Conservation (phyloP, 2,113 vertebrate genomes). For the Reinhardtius hippoglossoides region DNA sequence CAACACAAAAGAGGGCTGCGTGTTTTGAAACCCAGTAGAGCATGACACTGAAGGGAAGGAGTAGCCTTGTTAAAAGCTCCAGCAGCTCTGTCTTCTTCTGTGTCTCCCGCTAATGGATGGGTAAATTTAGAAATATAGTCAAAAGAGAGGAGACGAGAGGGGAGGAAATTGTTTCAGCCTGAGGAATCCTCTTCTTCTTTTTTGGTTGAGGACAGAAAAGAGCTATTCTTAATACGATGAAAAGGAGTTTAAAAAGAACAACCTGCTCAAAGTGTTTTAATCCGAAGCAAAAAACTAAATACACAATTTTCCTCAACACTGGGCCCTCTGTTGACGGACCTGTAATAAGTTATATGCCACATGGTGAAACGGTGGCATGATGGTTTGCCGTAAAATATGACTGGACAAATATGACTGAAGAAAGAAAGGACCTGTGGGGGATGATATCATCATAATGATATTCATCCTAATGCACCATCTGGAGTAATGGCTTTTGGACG, state of each 20-base stretch:
- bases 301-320: not conserved
- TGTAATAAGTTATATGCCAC: not conserved
- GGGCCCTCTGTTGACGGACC: not conserved
- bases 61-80: constrained; percentile 72
- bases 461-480: constrained; percentile 75
- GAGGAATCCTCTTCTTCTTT: constrained; percentile 49
- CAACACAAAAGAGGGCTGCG: constrained; percentile 65
- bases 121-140: constrained; percentile 75
- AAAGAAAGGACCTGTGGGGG: constrained; percentile 60
- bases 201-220: constrained; percentile 42
- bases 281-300: not conserved
- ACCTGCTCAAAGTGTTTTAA: constrained; percentile 40
- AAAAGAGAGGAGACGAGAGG: constrained; percentile 44
- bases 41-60: constrained; percentile 67
- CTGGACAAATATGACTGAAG: constrained; percentile 37
- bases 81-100: constrained; percentile 60
- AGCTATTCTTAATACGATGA: constrained; percentile 48
- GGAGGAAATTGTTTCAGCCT: constrained; percentile 52
- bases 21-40: constrained; percentile 73
- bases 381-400: constrained; percentile 51
- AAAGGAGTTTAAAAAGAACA: constrained; percentile 52
- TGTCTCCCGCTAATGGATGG: constrained; percentile 74
- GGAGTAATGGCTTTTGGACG: constrained; percentile 73
- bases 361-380: constrained; percentile 12
- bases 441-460: constrained; percentile 72